Conservation (phyloP, 2,888 invertebrate species). For the Portevinia maculata region DNA sequence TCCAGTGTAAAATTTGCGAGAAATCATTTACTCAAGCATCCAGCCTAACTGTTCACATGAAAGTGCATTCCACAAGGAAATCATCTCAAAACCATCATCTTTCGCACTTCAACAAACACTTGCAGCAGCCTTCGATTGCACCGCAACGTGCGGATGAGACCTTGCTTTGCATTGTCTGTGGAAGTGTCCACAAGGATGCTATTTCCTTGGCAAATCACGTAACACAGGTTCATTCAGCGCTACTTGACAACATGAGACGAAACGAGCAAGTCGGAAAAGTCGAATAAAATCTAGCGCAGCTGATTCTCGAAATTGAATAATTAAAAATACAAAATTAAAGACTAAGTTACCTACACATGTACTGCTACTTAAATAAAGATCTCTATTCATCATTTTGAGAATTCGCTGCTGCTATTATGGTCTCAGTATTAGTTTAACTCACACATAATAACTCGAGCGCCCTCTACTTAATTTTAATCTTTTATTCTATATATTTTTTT, state of each 20-base stretch:
- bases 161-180: conserved; percentile 81
- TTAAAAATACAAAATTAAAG: neutral
- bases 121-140: conserved; percentile 24
- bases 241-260: conserved; percentile 79
- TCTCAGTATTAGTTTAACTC: conserved; percentile 46
- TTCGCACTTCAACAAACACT: conserved; percentile 81
- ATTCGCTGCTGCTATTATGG: conserved; percentile 18
- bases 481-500: neutral
- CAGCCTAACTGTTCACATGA: conserved; percentile 82
- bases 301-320: conserved; percentile 25
- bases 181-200: conserved; percentile 80
- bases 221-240: conserved; percentile 79
- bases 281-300: conserved; percentile 34
- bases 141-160: conserved; percentile 75
- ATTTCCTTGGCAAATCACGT: conserved; percentile 80
- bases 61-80: conserved; percentile 81
- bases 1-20: conserved; percentile 81
- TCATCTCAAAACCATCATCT: conserved; percentile 76
- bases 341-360: neutral
- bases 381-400: conserved; percentile 19
- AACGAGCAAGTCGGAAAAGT: conserved; percentile 30
- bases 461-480: conserved; percentile 10
- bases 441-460: conserved; percentile 25
- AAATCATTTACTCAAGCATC: conserved; percentile 83
- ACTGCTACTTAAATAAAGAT: conserved; percentile 16